phyloP scores from a whole-genome alignment of 2,888 invertebrate species.

The Timema podura region DNA sequence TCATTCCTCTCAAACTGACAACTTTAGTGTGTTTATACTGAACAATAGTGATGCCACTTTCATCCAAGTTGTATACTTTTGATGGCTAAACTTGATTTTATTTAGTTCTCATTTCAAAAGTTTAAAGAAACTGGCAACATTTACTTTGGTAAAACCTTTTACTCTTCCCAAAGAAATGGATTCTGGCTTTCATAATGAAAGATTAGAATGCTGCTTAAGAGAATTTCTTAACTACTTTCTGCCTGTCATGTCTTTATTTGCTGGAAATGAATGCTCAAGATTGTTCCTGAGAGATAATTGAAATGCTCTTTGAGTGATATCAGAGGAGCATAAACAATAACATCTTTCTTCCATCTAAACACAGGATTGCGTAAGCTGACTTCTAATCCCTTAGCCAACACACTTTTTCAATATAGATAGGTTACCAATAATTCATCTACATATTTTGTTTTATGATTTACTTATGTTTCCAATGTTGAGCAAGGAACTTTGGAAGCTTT shows the following conservation, averaged over 20 bases:
- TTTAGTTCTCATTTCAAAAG: neutral
- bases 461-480: constrained; percentile 16
- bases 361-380: neutral
- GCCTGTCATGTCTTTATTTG: no score
- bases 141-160: neutral
- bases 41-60: neutral
- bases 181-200: neutral
- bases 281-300: no score
- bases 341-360: neutral
- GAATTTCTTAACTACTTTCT: neutral
- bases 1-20: neutral
- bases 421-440: neutral
- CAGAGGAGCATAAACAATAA: no score
- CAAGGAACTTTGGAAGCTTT: neutral
- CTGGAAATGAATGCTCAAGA: no score
- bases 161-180: no score
- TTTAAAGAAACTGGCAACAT: neutral
- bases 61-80: neutral
- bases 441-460: constrained; percentile 24
- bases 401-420: neutral
- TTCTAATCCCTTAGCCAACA: neutral
- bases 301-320: no score
- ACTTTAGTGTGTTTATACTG: neutral
- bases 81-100: neutral
- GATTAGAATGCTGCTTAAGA: neutral